phyloP scores from a whole-genome alignment of 1,140 invertebrate species.

The Bombyx mori region ASM3026992v2 NC_085124.1:5018501-5019000 shows the following conservation, averaged over 20 bases:
- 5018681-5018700: background rate
- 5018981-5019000: conserved; percentile 52
- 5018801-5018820: no score
- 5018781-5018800: no score
- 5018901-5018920: conserved; percentile 38
- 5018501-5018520: conserved; percentile 44
- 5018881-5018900: conserved; percentile 29
- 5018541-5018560: conserved; percentile 49
- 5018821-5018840: no score
- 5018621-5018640: conserved; percentile 32
- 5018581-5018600: conserved; percentile 43
- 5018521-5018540: conserved; percentile 58
- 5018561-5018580: conserved; percentile 60
- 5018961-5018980: conserved; percentile 53
- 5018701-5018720: no score
- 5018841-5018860: conserved; percentile 8
- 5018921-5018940: conserved; percentile 61
- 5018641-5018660: conserved; percentile 21
- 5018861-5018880: conserved; percentile 32
- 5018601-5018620: conserved; percentile 26
- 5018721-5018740: no score
- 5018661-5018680: conserved; percentile 9
- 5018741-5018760: no score
- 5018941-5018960: conserved; percentile 67
- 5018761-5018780: no score